Conservation (phyloP, 2,888 invertebrate genomes). For the Andrena bucephala region DNA sequence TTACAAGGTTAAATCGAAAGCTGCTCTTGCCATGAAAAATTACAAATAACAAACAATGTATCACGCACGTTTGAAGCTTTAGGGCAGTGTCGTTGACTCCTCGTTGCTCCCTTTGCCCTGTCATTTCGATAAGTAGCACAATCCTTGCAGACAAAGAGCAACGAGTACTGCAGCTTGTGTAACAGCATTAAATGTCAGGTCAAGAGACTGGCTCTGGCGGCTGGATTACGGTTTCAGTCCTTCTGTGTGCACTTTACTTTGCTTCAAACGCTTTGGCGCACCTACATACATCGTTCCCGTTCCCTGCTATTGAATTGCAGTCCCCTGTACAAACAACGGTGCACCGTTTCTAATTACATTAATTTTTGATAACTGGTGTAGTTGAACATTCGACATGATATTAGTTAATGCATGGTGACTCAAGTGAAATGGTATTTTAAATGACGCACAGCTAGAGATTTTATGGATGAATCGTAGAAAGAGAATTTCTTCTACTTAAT, state of each 20-base stretch:
- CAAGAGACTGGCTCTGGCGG: constrained; percentile 75
- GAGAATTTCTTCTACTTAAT: background rate
- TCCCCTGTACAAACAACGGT: background rate
- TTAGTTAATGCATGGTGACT: background rate
- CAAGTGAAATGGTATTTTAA: background rate
- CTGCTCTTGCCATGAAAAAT: background rate
- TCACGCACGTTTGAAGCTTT: background rate
- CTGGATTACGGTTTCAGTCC: constrained; percentile 46
- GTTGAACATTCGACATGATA: background rate
- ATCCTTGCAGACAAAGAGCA: constrained; percentile 70
- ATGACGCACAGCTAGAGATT: background rate
- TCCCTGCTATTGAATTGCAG: constrained; percentile 19
- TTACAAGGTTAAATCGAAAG: background rate
- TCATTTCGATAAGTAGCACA: constrained; percentile 63
- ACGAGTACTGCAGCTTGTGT: constrained; percentile 70
- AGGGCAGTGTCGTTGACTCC: constrained; percentile 14
- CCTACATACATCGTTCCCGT: constrained; percentile 48
- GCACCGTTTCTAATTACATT: background rate
- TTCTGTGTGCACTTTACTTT: constrained; percentile 42
- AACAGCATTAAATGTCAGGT: constrained; percentile 75
- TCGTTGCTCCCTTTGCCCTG: constrained; percentile 27
- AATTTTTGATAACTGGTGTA: too few relatives aligned
- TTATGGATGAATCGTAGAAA: background rate
- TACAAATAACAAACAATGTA: background rate
- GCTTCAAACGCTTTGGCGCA: constrained; percentile 42